phyloP scores from a whole-genome alignment of 2,888 invertebrate genomes.

The Drosophila cognata region DNA sequence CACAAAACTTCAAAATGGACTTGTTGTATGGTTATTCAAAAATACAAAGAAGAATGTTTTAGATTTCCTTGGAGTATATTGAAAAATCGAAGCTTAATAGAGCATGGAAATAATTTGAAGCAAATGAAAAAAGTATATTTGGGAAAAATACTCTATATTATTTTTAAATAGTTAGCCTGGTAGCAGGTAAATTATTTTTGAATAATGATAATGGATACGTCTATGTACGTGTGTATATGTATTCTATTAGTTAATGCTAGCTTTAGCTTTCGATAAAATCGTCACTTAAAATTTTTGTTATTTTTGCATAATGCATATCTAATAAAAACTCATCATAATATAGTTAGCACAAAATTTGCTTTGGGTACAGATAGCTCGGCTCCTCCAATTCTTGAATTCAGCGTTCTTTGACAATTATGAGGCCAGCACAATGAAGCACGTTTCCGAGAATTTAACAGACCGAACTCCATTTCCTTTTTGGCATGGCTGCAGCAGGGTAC shows the following conservation, averaged over 20 bases:
- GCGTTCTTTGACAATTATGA: slow-evolving; percentile 30
- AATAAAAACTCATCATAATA: neutral
- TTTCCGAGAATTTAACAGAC: slow-evolving; percentile 55
- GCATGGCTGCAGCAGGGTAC: slow-evolving; percentile 18
- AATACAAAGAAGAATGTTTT: neutral
- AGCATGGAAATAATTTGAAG: neutral
- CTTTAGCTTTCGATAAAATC: neutral
- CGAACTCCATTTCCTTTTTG: slow-evolving; percentile 49
- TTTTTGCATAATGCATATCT: neutral
- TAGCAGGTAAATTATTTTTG: neutral
- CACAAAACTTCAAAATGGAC: neutral
- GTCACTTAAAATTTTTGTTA: neutral
- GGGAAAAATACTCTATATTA: neutral
- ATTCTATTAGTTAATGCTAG: neutral
- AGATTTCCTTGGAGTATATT: neutral
- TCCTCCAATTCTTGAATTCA: slow-evolving; percentile 1
- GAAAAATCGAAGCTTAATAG: neutral
- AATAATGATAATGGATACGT: neutral
- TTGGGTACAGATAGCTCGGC: neutral
- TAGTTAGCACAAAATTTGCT: neutral
- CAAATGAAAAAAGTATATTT: neutral
- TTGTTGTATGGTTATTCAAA: neutral
- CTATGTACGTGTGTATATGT: neutral
- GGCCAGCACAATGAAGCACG: slow-evolving; percentile 30
- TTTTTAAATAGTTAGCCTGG: neutral